Evolutionary conservation across 2,113 vertebrate species (phyloP).

Genomic region (Morphnarchus princeps): DNA sequence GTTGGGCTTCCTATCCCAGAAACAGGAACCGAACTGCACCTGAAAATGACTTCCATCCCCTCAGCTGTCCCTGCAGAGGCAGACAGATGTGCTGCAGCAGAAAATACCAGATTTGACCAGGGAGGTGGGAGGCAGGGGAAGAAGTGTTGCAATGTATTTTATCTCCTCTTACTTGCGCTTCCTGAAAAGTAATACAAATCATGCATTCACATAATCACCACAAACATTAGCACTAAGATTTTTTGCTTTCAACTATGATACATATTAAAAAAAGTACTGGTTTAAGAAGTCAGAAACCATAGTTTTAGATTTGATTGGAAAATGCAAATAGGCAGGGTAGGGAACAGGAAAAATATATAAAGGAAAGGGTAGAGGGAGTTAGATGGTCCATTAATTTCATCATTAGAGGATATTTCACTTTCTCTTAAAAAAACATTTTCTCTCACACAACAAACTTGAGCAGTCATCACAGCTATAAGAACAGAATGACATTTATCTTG

Average conservation of each 20-base stretch:
- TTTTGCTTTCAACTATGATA: background rate
- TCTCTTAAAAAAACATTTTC: background rate
- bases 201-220: background rate
- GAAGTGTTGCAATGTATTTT: background rate
- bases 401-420: background rate
- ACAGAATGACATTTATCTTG: rapidly evolving
- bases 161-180: background rate
- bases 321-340: background rate
- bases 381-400: background rate
- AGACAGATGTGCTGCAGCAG: background rate
- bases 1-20: background rate
- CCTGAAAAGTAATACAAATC: background rate
- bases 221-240: background rate
- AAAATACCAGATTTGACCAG: background rate
- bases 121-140: background rate
- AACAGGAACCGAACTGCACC: background rate
- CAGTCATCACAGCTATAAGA: background rate
- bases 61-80: background rate
- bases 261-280: background rate
- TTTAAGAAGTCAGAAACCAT: background rate
- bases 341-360: background rate
- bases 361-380: background rate
- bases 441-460: background rate
- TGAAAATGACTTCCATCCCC: background rate
- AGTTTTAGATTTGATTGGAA: background rate